A percentile compares a stretch with the other conserved stretches of the same genome.
These are phyloP conservation scores for Neolamprologus toae DNA, from an alignment of 2,113 vertebrate genomes.

Conservation along the genomic window DNA sequence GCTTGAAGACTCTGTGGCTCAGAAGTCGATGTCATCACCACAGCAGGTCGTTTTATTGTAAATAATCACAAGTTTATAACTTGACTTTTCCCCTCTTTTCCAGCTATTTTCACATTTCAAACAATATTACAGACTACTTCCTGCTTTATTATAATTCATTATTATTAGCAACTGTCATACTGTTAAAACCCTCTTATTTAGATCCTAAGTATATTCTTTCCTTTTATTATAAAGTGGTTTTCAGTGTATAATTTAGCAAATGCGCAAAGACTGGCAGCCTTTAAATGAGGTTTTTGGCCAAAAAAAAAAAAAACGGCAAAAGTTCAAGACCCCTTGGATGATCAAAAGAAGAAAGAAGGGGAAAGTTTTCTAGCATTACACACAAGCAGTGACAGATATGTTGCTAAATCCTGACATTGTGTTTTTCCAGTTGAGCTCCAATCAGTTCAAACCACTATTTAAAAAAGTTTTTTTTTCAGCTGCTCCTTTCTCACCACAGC, in stretches of 20 bases:
- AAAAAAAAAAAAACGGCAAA: neutral
- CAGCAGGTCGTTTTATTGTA: neutral
- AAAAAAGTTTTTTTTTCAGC: neutral
- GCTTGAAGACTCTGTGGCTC: neutral
- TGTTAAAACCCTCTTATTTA: neutral
- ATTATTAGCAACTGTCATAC: neutral
- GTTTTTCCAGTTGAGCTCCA: neutral
- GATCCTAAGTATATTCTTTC: neutral
- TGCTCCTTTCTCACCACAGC: neutral
- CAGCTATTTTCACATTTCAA: neutral
- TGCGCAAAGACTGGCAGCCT: neutral
- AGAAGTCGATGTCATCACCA: neutral
- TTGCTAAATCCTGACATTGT: neutral
- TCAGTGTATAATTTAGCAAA: neutral
- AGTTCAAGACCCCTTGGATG: neutral
- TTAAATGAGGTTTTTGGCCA: neutral
- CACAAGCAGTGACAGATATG: neutral
- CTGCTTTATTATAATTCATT: neutral
- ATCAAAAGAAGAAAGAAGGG: neutral
- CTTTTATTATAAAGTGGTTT: neutral
- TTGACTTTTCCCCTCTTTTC: neutral
- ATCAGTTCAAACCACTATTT: neutral
- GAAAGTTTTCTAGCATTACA: neutral
- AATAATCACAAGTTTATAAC: neutral
- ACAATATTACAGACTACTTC: neutral